Conservation (phyloP, 2,888 invertebrate genomes). For the Trachelus tabidus region DNA sequence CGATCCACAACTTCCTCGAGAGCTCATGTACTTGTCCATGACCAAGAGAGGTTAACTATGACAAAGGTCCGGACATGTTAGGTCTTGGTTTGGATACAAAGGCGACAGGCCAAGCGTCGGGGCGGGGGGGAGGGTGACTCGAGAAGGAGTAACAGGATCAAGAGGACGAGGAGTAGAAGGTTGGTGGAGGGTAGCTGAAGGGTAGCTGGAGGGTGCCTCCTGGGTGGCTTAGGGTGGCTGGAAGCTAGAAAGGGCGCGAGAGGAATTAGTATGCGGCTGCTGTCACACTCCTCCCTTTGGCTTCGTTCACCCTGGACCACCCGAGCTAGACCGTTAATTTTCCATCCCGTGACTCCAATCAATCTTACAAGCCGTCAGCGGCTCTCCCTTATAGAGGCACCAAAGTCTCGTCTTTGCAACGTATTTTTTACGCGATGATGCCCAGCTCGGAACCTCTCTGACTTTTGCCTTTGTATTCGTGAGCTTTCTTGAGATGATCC, state of each 20-base stretch:
- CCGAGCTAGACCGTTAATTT: conserved; percentile 63
- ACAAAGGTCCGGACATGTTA: conserved; percentile 21
- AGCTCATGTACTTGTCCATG: background rate
- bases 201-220: background rate
- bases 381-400: conserved; percentile 40
- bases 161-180: background rate
- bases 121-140: background rate
- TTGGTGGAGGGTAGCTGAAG: background rate
- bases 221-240: background rate
- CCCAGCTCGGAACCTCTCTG: background rate
- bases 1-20: background rate
- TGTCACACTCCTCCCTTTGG: conserved; percentile 53
- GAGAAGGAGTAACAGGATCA: background rate
- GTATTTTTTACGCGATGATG: conserved; percentile 12
- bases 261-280: conserved; percentile 60
- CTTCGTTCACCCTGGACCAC: conserved; percentile 31
- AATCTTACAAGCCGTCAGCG: conserved; percentile 62
- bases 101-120: background rate
- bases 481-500: background rate
- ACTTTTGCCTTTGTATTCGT: background rate
- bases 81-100: conserved; percentile 17
- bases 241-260: conserved; percentile 13
- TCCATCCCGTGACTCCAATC: conserved; percentile 65
- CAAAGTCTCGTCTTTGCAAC: conserved; percentile 27
- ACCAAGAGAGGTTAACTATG: conserved; percentile 15